Evolutionary conservation across 1,140 invertebrate species (phyloP).

Genomic region (Drosophila ohnishii): DNA sequence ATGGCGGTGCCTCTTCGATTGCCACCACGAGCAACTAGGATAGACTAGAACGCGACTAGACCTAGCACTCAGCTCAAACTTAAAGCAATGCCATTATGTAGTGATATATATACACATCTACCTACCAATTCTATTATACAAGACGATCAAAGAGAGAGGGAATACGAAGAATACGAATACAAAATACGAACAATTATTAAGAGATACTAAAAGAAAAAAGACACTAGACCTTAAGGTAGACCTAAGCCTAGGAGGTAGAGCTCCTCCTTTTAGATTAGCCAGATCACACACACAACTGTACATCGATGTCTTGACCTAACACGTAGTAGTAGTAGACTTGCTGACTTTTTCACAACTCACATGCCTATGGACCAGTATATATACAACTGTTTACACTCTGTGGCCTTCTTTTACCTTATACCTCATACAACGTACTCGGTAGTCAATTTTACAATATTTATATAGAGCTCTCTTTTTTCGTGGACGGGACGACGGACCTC

Average conservation of each 20-base stretch:
- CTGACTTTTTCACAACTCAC: conserved; percentile 68
- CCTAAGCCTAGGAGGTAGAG: conserved; percentile 2
- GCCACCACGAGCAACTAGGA: conserved; percentile 55
- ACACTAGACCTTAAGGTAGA: conserved; percentile 33
- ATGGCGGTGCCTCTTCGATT: conserved; percentile 39
- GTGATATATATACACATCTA: conserved; percentile 69
- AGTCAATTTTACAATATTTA: conserved; percentile 72
- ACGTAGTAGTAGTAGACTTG: conserved; percentile 51
- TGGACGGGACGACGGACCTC: conserved; percentile 35
- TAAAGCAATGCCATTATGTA: conserved; percentile 82
- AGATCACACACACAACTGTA: conserved; percentile 33
- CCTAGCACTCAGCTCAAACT: conserved; percentile 49
- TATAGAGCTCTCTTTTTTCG: conserved; percentile 31
- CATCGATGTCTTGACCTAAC: conserved; percentile 49
- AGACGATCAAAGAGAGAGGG: conserved; percentile 34
- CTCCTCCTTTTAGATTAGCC: conserved; percentile 23
- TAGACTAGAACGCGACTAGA: background rate
- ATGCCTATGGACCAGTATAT: conserved; percentile 69
- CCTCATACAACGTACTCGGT: conserved; percentile 80
- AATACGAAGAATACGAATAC: background rate
- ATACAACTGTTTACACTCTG: conserved; percentile 72
- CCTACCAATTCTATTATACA: conserved; percentile 37
- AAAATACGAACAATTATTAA: conserved; percentile 26
- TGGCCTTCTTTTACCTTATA: conserved; percentile 77
- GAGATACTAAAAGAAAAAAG: conserved; percentile 7